These are phyloP conservation scores for Apamea crenata DNA, from an alignment of 2,888 invertebrate genomes.

Conservation along the genomic window DNA sequence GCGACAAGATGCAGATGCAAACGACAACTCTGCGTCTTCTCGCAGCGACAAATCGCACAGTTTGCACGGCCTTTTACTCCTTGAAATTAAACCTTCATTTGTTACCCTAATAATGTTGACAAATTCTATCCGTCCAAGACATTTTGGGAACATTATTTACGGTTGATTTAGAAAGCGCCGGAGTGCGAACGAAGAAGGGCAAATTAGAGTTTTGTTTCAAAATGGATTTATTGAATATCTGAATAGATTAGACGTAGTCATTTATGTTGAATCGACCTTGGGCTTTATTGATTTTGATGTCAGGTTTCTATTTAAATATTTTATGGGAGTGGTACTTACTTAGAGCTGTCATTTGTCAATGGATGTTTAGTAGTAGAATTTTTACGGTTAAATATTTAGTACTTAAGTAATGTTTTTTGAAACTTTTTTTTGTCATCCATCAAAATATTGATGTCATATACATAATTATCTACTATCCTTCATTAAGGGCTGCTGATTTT, in stretches of 20 bases:
- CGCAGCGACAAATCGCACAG: neutral
- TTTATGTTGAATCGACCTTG: conserved; percentile 9
- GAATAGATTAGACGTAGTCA: conserved; percentile 41
- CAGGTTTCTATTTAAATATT: conserved; percentile 11
- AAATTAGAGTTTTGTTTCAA: conserved; percentile 54
- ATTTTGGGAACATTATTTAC: conserved; percentile 59
- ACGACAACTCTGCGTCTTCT: neutral
- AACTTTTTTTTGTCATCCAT: neutral
- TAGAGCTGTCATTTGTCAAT: neutral
- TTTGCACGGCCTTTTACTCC: conserved; percentile 6
- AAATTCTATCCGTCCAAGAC: conserved; percentile 55
- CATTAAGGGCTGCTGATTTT: neutral
- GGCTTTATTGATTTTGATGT: conserved; percentile 26
- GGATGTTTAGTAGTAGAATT: neutral
- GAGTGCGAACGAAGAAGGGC: conserved; percentile 42
- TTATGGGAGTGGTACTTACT: no score
- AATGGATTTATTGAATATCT: conserved; percentile 54
- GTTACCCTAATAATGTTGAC: conserved; percentile 58
- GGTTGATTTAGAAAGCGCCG: conserved; percentile 48
- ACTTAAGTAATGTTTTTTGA: neutral
- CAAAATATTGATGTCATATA: neutral
- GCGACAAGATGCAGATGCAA: neutral
- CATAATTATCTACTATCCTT: neutral
- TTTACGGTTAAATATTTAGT: neutral
- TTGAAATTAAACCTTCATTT: conserved; percentile 53